These are phyloP conservation scores for Pachypeltis micranthus DNA, from an alignment of 1,140 invertebrate species.

Conservation along the genomic window DNA sequence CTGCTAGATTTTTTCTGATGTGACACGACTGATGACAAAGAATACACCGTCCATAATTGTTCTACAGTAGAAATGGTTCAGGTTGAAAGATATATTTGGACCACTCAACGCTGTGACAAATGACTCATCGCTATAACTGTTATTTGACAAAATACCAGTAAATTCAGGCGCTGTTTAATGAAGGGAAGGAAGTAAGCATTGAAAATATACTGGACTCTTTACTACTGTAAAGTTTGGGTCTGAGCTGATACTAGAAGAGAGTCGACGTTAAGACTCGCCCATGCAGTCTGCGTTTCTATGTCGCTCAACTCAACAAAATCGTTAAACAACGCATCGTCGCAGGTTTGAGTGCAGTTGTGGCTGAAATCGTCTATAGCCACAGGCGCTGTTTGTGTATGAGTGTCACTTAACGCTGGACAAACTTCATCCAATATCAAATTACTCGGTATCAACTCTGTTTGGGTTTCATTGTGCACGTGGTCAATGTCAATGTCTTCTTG, in stretches of 20 bases:
- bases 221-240: slow-evolving; percentile 17
- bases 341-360: slow-evolving; percentile 22
- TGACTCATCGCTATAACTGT: too few relatives aligned
- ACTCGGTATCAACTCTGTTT: slow-evolving; percentile 13
- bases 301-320: slow-evolving; percentile 21
- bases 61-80: too few relatives aligned
- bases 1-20: too few relatives aligned
- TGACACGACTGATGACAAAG: too few relatives aligned
- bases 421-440: slow-evolving; percentile 10
- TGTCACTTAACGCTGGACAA: slow-evolving; percentile 12
- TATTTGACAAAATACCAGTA: too few relatives aligned
- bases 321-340: slow-evolving; percentile 13
- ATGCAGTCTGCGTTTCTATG: slow-evolving; percentile 22
- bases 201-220: too few relatives aligned
- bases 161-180: too few relatives aligned
- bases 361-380: slow-evolving; percentile 18
- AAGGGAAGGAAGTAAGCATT: too few relatives aligned
- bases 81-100: too few relatives aligned
- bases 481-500: slow-evolving; percentile 7
- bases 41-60: too few relatives aligned
- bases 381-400: slow-evolving; percentile 18
- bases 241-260: slow-evolving; percentile 12
- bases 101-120: too few relatives aligned
- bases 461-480: slow-evolving; percentile 16
- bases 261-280: slow-evolving; percentile 11